Conservation (phyloP, 2,113 vertebrate genomes). For the Vulpes ferrilata region DNA sequence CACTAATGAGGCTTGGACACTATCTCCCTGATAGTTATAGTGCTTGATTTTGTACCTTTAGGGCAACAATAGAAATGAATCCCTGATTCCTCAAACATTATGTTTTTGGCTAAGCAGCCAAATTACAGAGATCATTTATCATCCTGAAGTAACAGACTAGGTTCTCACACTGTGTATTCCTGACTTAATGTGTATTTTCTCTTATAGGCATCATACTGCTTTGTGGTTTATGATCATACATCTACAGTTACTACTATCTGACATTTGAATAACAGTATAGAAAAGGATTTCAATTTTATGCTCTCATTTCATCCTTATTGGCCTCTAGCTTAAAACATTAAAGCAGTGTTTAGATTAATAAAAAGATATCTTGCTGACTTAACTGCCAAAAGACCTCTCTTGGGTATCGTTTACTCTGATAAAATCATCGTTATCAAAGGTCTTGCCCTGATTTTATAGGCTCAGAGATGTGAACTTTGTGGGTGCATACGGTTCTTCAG, state of each 20-base stretch:
- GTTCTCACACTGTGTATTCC: neutral
- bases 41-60: constrained; percentile 29
- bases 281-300: constrained; percentile 39
- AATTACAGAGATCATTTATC: constrained; percentile 3
- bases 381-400: neutral
- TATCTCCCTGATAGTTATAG: neutral
- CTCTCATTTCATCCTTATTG: neutral
- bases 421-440: neutral
- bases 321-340: constrained; percentile 3
- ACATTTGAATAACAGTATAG: constrained; percentile 1
- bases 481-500: neutral
- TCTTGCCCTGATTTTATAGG: neutral
- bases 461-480: constrained; percentile 11
- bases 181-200: neutral
- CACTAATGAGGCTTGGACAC: neutral
- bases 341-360: constrained; percentile 1
- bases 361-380: neutral
- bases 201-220: neutral
- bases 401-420: neutral
- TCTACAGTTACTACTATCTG: neutral
- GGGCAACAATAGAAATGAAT: neutral
- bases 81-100: neutral
- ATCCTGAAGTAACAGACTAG: neutral
- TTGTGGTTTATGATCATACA: constrained; percentile 13
- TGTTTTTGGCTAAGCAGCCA: neutral